These are phyloP conservation scores for Cardinalis cardinalis DNA, from an alignment of 2,113 vertebrate genomes.

Conservation along the genomic window DNA sequence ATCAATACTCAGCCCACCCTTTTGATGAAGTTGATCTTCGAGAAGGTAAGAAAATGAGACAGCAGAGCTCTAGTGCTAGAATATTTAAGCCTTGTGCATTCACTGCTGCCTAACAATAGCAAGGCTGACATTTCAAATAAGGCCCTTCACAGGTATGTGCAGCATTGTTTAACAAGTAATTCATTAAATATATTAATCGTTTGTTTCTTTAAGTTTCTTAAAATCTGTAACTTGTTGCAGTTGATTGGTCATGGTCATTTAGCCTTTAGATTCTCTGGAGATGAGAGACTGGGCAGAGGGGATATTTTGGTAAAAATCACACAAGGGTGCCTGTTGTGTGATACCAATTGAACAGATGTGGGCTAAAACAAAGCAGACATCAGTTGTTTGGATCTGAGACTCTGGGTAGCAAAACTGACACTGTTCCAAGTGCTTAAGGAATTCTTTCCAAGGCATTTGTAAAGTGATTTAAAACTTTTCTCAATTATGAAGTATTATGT, in stretches of 20 bases:
- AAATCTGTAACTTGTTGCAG: background rate
- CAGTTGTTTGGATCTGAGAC: background rate
- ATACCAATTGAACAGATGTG: background rate
- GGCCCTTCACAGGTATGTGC: background rate
- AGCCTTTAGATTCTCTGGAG: background rate
- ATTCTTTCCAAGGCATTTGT: background rate
- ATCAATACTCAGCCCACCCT: background rate
- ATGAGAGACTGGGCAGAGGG: background rate
- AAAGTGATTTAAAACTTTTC: background rate
- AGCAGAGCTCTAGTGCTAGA: background rate
- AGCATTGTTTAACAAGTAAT: background rate
- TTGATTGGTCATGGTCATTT: background rate
- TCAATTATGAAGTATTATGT: background rate
- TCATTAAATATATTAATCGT: background rate
- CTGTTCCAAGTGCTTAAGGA: background rate
- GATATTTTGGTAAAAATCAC: background rate
- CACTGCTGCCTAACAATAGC: background rate
- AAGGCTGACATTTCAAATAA: background rate
- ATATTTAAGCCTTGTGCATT: background rate
- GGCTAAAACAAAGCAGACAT: background rate
- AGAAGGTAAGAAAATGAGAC: background rate
- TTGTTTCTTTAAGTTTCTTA: background rate
- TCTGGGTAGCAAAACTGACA: background rate
- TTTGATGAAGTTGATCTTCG: background rate
- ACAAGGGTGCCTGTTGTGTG: fast-evolving